Conservation (phyloP, 1,140 invertebrate genomes). For the Lepidurus couesii region DNA sequence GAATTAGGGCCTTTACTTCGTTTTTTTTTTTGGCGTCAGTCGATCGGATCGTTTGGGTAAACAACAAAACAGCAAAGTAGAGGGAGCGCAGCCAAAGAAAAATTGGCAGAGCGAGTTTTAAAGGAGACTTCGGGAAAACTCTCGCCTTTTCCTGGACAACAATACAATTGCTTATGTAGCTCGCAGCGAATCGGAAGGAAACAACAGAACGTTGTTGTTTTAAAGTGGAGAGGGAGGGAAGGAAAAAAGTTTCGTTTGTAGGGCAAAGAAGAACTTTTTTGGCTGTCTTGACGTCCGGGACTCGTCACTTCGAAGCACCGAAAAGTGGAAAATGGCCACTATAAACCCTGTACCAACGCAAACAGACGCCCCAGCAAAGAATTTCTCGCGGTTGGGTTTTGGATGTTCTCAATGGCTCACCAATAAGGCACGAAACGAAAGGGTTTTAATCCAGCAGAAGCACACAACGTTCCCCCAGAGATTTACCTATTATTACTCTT, state of each 20-base stretch:
- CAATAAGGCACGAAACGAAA: not conserved
- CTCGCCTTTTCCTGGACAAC: not conserved
- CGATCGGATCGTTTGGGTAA: too few relatives aligned
- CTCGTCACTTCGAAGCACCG: not conserved
- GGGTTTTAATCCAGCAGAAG: not conserved
- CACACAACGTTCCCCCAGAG: not conserved
- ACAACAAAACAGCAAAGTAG: not conserved
- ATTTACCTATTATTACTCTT: not conserved
- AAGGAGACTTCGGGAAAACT: not conserved
- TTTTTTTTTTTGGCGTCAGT: not conserved
- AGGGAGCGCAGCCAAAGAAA: not conserved
- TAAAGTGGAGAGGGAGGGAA: not conserved
- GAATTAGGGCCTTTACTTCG: not conserved
- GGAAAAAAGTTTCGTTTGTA: not conserved
- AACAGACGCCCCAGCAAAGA: not conserved
- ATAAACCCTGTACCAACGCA: not conserved
- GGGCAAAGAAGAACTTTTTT: constrained; percentile 5
- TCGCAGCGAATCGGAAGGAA: not conserved
- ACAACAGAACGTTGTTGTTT: not conserved
- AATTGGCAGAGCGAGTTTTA: constrained; percentile 1
- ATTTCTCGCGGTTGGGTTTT: constrained; percentile 2
- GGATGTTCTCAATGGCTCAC: not conserved
- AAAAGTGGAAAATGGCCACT: not conserved
- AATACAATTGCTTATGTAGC: not conserved
- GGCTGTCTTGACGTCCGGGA: not conserved